phyloP scores from a whole-genome alignment of 2,113 vertebrate genomes.

The Malurus melanocephalus region DNA sequence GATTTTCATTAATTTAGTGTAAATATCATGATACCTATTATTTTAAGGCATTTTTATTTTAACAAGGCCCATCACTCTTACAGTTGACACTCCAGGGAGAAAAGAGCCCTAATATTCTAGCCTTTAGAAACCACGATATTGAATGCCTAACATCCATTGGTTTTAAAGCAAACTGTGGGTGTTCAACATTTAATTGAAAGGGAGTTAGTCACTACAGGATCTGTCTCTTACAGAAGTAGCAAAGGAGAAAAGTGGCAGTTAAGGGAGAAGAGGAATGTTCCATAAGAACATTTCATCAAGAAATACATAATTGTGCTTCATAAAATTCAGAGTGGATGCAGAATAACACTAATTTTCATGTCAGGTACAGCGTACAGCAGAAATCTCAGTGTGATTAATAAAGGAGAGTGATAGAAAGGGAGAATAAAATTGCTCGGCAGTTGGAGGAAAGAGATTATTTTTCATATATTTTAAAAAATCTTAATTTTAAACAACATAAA shows the following conservation, averaged over 20 bases:
- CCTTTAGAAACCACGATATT: neutral
- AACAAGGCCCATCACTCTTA: neutral
- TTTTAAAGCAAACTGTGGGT: neutral
- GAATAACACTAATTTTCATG: neutral
- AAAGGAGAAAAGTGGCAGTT: neutral
- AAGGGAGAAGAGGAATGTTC: neutral
- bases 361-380: fast-evolving
- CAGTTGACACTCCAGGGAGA: neutral
- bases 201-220: neutral
- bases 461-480: neutral
- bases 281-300: neutral
- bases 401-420: neutral
- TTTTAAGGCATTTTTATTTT: neutral
- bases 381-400: neutral
- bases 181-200: neutral
- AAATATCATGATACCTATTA: neutral
- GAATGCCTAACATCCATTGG: neutral
- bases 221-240: neutral
- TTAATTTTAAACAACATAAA: neutral
- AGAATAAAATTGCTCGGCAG: neutral
- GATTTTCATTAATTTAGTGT: neutral
- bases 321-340: neutral
- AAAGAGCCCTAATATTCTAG: neutral
- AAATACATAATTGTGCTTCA: neutral
- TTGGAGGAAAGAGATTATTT: neutral